Evolutionary conservation across 2,797 vertebrate genomes (phyloP), one percentile per base, ranked within the genome.

Genomic region (Anabas testudineus): DNA sequence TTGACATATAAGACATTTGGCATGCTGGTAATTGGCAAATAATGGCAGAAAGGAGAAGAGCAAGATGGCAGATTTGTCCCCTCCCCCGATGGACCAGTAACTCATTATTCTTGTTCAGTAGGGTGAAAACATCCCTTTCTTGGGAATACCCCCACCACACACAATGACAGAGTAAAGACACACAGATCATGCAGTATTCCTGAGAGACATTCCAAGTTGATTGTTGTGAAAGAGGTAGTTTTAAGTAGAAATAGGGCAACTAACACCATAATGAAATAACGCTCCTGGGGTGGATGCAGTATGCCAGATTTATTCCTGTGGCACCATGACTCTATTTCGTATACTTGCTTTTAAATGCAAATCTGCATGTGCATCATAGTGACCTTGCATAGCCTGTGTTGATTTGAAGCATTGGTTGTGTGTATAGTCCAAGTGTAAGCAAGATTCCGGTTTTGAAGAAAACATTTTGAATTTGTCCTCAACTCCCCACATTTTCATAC

Each of bases 41-140:
- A 72, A 85, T 83, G 70, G 68, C 59, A 76, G 76, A 42, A 74
- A 73, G 67, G 78, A 76, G 80, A 85, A 52, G 55, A 81, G 76
- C n/a, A 43, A 78, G 70, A 84, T 67, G 22, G 76, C 60, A 71
- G 70, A 85, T 73, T 68, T 75, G 80, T 85, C 81, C 77, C 78
- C 70, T 83, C 70, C 81, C 72, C 75, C 68, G 16, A 64, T 48
- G 51, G 74, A 85, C 71, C 71, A 47, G 54, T 39, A 73, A 84
- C 81, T 93, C 93, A 92, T 93, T 94, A 92, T 90, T 93, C 92
- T 86, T 91, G 91, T 82, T 94, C 89, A 92, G 78, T 84, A 89
- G 92, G 83, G 88, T 90, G 88, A 80, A 91, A 90, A 91, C 80
- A 79, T 69, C 62, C 51, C 60, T 80, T 91, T 80, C 86, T 49